A percentile compares a stretch with the other conserved stretches of the same genome.
Evolutionary conservation across 1,140 invertebrate species (phyloP).

Genomic region (Orius insidiosus): DNA sequence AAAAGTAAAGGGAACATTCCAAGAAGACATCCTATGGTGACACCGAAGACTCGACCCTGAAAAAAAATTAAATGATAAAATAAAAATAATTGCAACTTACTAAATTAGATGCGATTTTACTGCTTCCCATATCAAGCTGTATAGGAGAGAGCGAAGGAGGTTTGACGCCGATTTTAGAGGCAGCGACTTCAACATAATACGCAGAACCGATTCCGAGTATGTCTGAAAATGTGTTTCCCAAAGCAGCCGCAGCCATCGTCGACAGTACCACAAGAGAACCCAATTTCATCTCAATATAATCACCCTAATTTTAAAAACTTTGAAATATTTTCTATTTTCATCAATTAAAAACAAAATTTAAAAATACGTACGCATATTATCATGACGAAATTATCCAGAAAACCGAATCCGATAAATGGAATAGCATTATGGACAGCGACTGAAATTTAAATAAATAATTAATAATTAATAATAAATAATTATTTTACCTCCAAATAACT

Average conservation of each 20-base stretch:
- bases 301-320: slow-evolving; percentile 45
- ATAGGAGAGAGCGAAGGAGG: slow-evolving; percentile 66
- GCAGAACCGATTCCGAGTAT: slow-evolving; percentile 86
- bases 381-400: slow-evolving; percentile 95
- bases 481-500: slow-evolving; percentile 47
- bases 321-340: background rate
- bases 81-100: slow-evolving; percentile 28
- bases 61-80: slow-evolving; percentile 17
- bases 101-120: slow-evolving; percentile 54
- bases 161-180: slow-evolving; percentile 60
- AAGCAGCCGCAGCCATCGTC: slow-evolving; percentile 84
- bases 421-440: slow-evolving; percentile 72
- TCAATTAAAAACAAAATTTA: slow-evolving; percentile 9
- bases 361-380: slow-evolving; percentile 69
- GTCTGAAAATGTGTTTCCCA: slow-evolving; percentile 90
- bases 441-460: slow-evolving; percentile 29
- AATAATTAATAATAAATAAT: slow-evolving; percentile 9
- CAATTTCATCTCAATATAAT: slow-evolving; percentile 80
- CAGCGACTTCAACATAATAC: slow-evolving; percentile 77
- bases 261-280: slow-evolving; percentile 70
- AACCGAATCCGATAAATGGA: slow-evolving; percentile 92
- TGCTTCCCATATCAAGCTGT: slow-evolving; percentile 63
- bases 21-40: slow-evolving; percentile 80
- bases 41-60: slow-evolving; percentile 64
- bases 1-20: slow-evolving; percentile 86